These are phyloP conservation scores for Phanerotoma sp. DNA, from an alignment of 2,888 invertebrate genomes.

Conservation along the genomic window DNA sequence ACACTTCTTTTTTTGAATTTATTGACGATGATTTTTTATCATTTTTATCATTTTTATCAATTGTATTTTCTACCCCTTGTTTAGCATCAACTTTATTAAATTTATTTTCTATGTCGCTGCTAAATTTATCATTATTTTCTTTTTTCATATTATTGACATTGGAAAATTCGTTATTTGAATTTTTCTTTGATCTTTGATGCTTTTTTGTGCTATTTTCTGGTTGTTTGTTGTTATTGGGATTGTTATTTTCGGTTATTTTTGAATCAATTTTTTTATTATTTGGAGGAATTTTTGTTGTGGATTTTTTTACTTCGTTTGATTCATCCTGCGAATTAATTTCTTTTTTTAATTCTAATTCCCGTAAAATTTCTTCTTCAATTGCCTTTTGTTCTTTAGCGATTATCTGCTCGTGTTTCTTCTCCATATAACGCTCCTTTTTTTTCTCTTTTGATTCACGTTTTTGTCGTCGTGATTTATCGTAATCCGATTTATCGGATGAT, in stretches of 20 bases:
- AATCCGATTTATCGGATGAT: slow-evolving; percentile 36
- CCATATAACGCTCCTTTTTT: slow-evolving; percentile 51
- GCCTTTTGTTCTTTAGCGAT: slow-evolving; percentile 56
- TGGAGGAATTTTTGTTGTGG: no score
- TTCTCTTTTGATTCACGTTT: slow-evolving; percentile 54
- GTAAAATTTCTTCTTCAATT: slow-evolving; percentile 52
- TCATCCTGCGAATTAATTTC: slow-evolving; percentile 32
- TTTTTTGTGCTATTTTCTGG: slow-evolving; percentile 29
- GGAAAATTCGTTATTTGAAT: slow-evolving; percentile 5
- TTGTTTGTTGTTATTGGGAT: no score
- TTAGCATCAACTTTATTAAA: slow-evolving; percentile 18
- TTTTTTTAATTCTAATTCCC: slow-evolving; percentile 50
- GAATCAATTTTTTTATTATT: no score
- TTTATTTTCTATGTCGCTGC: slow-evolving; percentile 30
- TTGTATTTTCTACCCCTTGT: neutral
- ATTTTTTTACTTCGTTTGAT: no score
- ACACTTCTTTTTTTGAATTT: slow-evolving; percentile 37
- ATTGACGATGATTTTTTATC: slow-evolving; percentile 13
- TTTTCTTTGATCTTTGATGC: slow-evolving; percentile 24
- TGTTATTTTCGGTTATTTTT: no score
- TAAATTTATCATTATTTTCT: slow-evolving; percentile 25
- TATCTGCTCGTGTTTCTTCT: slow-evolving; percentile 54
- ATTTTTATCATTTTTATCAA: neutral
- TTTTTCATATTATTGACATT: slow-evolving; percentile 30
- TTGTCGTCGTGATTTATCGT: slow-evolving; percentile 41